These are phyloP conservation scores for Prochilodus magdalenae DNA, from an alignment of 2,113 vertebrate species.

Conservation along the genomic window DNA sequence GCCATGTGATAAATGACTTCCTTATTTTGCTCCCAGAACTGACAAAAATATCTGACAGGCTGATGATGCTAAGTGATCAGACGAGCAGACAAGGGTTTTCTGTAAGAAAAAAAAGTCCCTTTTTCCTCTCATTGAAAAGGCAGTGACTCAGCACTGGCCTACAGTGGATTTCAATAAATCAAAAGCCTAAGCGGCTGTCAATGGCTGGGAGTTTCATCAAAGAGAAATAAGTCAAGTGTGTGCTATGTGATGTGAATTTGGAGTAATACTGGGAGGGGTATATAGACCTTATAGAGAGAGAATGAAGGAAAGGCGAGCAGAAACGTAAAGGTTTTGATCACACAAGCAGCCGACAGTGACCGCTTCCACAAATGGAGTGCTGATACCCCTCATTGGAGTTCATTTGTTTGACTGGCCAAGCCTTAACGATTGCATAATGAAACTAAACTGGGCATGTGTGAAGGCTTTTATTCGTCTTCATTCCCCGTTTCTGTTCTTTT, in stretches of 20 bases:
- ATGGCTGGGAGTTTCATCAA: conserved; percentile 42
- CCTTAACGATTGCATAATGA: conserved; percentile 47
- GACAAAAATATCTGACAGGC: conserved; percentile 30
- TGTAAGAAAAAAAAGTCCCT: conserved; percentile 22
- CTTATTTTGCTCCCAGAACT: background rate
- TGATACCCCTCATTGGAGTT: conserved; percentile 47
- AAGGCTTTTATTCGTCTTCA: conserved; percentile 41
- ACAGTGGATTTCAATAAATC: conserved; percentile 52
- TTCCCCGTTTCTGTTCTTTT: conserved; percentile 7
- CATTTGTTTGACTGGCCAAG: conserved; percentile 43
- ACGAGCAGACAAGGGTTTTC: conserved; percentile 21
- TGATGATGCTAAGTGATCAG: conserved; percentile 39
- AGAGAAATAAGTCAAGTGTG: conserved; percentile 47
- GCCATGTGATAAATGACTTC: background rate
- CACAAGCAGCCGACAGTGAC: conserved; percentile 18
- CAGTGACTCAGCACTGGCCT: conserved; percentile 46
- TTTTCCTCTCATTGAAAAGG: conserved; percentile 44
- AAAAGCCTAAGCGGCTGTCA: conserved; percentile 45
- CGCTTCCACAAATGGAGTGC: conserved; percentile 21
- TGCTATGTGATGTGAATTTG: conserved; percentile 31
- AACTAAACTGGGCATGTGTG: conserved; percentile 47
- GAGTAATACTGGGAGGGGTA: conserved; percentile 10
- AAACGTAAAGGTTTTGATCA: conserved; percentile 33
- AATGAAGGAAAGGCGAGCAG: background rate
- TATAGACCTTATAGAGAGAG: conserved; percentile 10